These are phyloP conservation scores for Acanthopleura granulata DNA, from an alignment of 2,888 invertebrate genomes.

Conservation along the genomic window DNA sequence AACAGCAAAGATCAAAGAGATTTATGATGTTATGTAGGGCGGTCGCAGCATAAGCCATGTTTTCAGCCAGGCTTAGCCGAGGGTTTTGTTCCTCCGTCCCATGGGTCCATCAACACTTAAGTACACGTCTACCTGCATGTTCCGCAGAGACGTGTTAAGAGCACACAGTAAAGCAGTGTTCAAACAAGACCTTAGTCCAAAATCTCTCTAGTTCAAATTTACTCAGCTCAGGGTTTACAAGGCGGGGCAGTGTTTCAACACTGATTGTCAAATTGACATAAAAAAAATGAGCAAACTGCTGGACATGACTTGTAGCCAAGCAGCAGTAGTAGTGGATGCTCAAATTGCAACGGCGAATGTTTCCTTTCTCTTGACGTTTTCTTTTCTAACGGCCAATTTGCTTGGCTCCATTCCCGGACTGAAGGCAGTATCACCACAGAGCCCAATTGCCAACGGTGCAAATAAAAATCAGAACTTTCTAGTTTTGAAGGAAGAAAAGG, in stretches of 20 bases:
- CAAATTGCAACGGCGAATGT: background rate
- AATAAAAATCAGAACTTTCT: too few species aligned
- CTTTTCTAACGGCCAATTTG: too few species aligned
- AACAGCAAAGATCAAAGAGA: background rate
- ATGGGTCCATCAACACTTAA: background rate
- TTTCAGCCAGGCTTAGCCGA: background rate
- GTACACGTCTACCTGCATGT: background rate
- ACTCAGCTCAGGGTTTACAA: background rate
- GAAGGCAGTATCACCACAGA: too few species aligned
- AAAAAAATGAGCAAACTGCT: background rate
- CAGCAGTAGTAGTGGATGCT: background rate
- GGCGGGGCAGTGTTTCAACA: background rate
- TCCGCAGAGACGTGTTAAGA: constrained; percentile 1
- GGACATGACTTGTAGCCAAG: background rate
- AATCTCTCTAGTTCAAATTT: background rate
- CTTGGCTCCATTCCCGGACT: too few species aligned
- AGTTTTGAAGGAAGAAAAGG: too few species aligned
- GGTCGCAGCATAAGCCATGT: background rate
- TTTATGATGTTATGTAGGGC: background rate
- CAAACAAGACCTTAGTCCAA: background rate
- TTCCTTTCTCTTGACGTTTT: background rate
- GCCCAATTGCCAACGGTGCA: too few species aligned
- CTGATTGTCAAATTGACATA: background rate
- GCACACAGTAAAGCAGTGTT: background rate
- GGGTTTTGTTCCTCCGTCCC: background rate